Conservation (phyloP, 1,140 invertebrate genomes). For the Neodiprion virginianus region DNA sequence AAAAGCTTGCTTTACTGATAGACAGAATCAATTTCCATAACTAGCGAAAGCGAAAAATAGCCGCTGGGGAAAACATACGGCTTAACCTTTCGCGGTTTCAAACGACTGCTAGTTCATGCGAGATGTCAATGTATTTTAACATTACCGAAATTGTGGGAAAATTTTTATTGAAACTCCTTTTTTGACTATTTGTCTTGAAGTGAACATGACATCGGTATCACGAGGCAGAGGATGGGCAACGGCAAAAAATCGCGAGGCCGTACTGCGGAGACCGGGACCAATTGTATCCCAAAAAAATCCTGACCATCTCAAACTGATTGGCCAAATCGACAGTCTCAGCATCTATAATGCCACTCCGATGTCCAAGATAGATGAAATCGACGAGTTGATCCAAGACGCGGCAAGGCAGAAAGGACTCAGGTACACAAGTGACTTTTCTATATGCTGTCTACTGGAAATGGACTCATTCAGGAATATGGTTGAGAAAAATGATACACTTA, state of each 20-base stretch:
- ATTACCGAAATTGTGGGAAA: too few relatives aligned
- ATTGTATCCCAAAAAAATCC: background rate
- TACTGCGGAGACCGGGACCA: slow-evolving; percentile 25
- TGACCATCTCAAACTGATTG: background rate
- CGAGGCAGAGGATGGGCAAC: slow-evolving; percentile 28
- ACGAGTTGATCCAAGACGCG: background rate
- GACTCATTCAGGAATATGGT: slow-evolving; percentile 4
- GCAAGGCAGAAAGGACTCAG: background rate
- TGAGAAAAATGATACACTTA: background rate
- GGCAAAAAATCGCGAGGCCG: slow-evolving; percentile 19
- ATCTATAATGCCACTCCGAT: slow-evolving; percentile 15
- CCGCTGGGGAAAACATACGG: too few relatives aligned
- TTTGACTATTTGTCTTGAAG: too few relatives aligned
- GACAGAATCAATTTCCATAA: too few relatives aligned
- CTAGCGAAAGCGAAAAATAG: too few relatives aligned
- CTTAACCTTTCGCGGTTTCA: too few relatives aligned
- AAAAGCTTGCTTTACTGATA: too few relatives aligned
- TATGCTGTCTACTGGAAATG: slow-evolving; percentile 17
- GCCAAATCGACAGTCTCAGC: slow-evolving; percentile 18
- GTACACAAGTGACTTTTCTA: slow-evolving; percentile 13
- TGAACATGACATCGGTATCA: slow-evolving; percentile 24
- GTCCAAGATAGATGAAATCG: background rate
- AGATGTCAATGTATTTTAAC: too few relatives aligned
- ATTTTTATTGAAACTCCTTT: too few relatives aligned
- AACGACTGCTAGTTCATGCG: too few relatives aligned